phyloP scores from a whole-genome alignment of 2,888 invertebrate genomes.

The Gryllus longicercus region DNA sequence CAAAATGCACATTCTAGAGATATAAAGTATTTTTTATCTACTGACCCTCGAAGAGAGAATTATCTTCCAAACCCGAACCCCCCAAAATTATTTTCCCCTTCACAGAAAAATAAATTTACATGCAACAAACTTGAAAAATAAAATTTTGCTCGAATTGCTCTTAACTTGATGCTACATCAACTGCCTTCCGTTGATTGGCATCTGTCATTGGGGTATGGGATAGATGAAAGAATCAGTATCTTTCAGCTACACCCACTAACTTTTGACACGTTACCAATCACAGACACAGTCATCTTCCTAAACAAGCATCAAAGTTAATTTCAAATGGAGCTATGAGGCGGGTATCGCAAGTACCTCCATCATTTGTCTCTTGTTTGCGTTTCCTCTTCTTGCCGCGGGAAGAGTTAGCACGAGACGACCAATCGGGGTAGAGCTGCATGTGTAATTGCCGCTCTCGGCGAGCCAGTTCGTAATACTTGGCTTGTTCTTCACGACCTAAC shows the following conservation, averaged over 20 bases:
- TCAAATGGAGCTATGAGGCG: conserved; percentile 29
- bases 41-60: conserved; percentile 27
- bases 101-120: conserved; percentile 29
- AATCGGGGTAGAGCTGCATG: conserved; percentile 98
- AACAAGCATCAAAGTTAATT: conserved; percentile 29
- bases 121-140: conserved; percentile 34
- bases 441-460: conserved; percentile 97
- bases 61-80: conserved; percentile 20
- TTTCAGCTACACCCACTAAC: background rate
- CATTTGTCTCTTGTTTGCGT: conserved; percentile 95
- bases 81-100: conserved; percentile 22
- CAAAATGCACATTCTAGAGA: conserved; percentile 44
- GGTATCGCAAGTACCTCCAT: conserved; percentile 79
- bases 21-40: conserved; percentile 22
- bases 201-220: background rate
- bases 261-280: background rate
- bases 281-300: background rate
- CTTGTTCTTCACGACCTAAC: conserved; percentile 97
- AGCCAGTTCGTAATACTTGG: conserved; percentile 99
- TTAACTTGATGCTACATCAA: conserved; percentile 32
- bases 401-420: conserved; percentile 99
- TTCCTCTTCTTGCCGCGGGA: conserved; percentile 99
- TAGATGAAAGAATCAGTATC: background rate
- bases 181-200: background rate
- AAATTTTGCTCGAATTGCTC: conserved; percentile 31